Percentiles rank a stretch among this genome's conserved stretches.
phyloP scores from a whole-genome alignment of 2,888 invertebrate genomes.

The Tetragonula carbonaria region DNA sequence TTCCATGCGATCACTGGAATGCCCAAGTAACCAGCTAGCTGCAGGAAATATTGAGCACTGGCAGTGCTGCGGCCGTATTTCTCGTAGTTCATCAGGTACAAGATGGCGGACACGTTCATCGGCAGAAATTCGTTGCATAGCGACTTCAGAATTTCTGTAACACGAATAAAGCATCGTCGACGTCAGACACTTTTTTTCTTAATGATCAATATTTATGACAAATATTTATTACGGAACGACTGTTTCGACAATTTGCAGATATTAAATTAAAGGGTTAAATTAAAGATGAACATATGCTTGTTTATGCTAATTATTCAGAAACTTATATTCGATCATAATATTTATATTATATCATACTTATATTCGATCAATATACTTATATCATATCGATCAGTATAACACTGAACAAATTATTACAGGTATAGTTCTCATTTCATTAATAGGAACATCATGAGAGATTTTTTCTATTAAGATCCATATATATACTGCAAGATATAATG shows the following conservation, averaged over 20 bases:
- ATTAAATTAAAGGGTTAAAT: neutral
- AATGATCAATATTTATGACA: neutral
- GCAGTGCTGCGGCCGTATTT: conserved; percentile 96
- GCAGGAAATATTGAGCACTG: conserved; percentile 96
- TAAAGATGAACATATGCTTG: too few relatives aligned
- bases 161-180: conserved; percentile 12
- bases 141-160: conserved; percentile 93
- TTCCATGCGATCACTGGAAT: conserved; percentile 99
- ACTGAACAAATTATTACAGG: too few relatives aligned
- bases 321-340: too few relatives aligned
- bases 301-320: too few relatives aligned
- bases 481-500: too few relatives aligned
- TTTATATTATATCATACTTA: too few relatives aligned
- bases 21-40: conserved; percentile 96
- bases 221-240: neutral
- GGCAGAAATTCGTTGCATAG: conserved; percentile 95
- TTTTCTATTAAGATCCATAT: too few relatives aligned
- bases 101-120: conserved; percentile 95
- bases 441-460: too few relatives aligned
- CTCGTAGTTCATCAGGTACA: conserved; percentile 98
- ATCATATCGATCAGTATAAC: too few relatives aligned
- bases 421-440: too few relatives aligned
- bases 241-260: neutral
- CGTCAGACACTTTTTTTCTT: neutral
- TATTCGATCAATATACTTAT: too few relatives aligned